Conservation (phyloP, 1,140 invertebrate genomes). For the Eulimnadia texana region DNA sequence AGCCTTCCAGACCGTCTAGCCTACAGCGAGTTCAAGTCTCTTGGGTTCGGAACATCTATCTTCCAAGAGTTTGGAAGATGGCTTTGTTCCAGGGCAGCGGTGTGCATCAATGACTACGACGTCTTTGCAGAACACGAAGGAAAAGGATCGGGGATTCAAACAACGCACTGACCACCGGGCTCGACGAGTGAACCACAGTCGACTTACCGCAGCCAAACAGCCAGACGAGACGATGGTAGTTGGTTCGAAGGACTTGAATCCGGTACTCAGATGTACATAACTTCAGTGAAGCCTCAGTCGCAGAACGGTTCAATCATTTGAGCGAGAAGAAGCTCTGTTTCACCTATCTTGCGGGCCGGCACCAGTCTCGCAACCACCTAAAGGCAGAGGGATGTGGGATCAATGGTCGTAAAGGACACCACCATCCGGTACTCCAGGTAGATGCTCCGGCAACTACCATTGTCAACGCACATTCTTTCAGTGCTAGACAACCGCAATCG, state of each 20-base stretch:
- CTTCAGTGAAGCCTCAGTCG: not conserved
- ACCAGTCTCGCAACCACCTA: not conserved
- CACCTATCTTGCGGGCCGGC: not conserved
- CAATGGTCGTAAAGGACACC: not conserved
- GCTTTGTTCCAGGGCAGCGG: not conserved
- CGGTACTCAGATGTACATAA: not conserved
- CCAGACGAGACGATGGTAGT: not conserved
- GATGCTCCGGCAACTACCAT: not conserved
- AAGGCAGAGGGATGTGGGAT: not conserved
- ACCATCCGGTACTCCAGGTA: not conserved
- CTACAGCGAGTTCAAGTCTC: not conserved
- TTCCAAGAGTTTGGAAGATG: not conserved
- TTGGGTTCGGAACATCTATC: not conserved
- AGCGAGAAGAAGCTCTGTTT: not conserved
- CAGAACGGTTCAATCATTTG: not conserved
- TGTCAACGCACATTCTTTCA: not conserved
- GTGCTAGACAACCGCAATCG: not conserved
- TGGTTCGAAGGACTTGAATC: not conserved
- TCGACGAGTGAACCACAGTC: not conserved
- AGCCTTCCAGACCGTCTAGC: not conserved
- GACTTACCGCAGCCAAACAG: not conserved
- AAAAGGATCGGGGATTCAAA: not conserved
- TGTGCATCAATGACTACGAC: not conserved
- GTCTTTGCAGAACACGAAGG: not conserved
- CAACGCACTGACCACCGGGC: not conserved